Evolutionary conservation across 2,113 vertebrate genomes (phyloP).

Genomic region (Phaethon lepturus): DNA sequence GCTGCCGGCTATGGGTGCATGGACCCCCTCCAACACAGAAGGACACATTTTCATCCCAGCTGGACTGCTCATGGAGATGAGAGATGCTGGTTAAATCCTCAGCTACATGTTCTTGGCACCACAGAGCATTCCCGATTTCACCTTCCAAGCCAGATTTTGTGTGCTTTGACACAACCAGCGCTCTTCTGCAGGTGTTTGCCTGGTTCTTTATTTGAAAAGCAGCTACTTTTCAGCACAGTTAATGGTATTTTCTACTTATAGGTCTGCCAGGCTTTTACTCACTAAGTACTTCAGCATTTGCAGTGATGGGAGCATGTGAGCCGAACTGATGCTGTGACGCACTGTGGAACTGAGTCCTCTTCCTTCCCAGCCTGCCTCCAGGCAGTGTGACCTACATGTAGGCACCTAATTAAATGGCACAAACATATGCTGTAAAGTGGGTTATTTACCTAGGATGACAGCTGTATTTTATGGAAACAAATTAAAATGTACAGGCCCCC

Average conservation of each 20-base stretch:
- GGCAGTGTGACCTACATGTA: slow-evolving; percentile 39
- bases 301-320: neutral
- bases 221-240: neutral
- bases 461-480: neutral
- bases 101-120: neutral
- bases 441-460: slow-evolving; percentile 14
- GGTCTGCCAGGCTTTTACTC: neutral
- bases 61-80: neutral
- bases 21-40: neutral
- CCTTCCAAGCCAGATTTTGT: neutral
- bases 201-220: neutral
- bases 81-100: neutral
- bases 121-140: neutral
- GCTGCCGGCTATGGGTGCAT: neutral
- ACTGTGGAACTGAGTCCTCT: neutral
- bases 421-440: neutral
- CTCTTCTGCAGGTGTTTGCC: neutral
- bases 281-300: neutral
- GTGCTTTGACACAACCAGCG: neutral
- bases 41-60: neutral
- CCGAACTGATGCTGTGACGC: neutral
- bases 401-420: slow-evolving; percentile 24
- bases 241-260: neutral
- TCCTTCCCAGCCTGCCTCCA: neutral
- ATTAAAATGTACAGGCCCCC: neutral